phyloP scores from a whole-genome alignment of 2,888 invertebrate genomes.

The Ectobius pallidus region DNA sequence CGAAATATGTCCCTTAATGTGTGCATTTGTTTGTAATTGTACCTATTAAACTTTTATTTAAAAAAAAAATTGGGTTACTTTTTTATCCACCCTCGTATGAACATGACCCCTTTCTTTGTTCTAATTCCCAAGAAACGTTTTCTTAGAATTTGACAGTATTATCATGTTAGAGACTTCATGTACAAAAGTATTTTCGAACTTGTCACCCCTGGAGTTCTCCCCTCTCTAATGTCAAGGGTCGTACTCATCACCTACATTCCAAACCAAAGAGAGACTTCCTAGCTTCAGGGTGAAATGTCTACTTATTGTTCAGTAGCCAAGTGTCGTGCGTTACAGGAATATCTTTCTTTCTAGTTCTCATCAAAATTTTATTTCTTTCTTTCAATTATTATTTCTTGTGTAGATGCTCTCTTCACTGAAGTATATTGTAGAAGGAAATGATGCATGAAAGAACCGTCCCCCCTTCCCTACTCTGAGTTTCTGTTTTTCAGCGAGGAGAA shows the following conservation, averaged over 20 bases:
- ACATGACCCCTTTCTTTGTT: no score
- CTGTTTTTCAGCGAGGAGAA: no score
- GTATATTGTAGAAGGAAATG: neutral
- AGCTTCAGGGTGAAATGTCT: slow-evolving; percentile 14
- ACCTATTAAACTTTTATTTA: no score
- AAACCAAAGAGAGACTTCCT: slow-evolving; percentile 3
- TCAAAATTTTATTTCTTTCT: slow-evolving; percentile 21
- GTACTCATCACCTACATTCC: slow-evolving; percentile 11
- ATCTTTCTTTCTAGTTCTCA: neutral
- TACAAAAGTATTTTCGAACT: no score
- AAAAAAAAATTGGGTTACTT: no score
- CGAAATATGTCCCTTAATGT: no score
- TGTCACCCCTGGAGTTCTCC: slow-evolving; percentile 7
- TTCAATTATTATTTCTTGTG: slow-evolving; percentile 26
- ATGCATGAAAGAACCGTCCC: neutral
- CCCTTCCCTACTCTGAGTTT: no score
- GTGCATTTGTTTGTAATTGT: no score
- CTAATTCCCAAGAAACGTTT: no score
- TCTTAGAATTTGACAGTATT: no score
- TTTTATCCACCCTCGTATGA: no score
- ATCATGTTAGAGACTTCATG: no score
- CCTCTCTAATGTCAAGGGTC: slow-evolving; percentile 25
- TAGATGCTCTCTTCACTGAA: slow-evolving; percentile 7
- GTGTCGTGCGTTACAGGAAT: slow-evolving; percentile 10
- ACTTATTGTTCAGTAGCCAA: slow-evolving; percentile 18